Evolutionary conservation across 92 coral and sea anemone species (phyloP).

Genomic region (Porites cylindrica): DNA sequence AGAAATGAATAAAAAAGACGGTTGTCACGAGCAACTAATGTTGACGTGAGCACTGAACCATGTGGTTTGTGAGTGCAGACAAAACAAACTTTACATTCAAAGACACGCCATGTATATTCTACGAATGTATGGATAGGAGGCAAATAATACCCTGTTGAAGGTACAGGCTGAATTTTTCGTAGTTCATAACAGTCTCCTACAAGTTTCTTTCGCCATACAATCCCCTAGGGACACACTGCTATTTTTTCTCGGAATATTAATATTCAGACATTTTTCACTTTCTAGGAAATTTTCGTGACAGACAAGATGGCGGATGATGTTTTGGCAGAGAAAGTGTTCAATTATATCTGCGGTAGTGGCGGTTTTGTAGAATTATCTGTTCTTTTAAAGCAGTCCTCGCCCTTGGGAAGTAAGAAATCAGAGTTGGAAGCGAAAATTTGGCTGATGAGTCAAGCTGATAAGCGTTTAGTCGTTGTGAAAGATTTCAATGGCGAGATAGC

Average conservation of each 20-base stretch:
- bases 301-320: slow-evolving; percentile 12
- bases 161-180: too few species aligned
- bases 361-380: slow-evolving; percentile 21
- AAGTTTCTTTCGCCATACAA: too few species aligned
- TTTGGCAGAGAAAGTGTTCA: slow-evolving; percentile 41
- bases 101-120: too few species aligned
- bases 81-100: not conserved
- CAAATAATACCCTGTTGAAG: too few species aligned
- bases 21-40: not conserved
- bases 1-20: too few species aligned
- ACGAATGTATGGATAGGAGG: too few species aligned
- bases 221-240: too few species aligned
- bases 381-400: slow-evolving; percentile 46
- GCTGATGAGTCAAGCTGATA: slow-evolving; percentile 2
- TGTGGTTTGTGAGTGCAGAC: not conserved
- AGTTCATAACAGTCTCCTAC: too few species aligned
- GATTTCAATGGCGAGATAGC: slow-evolving; percentile 24
- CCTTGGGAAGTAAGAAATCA: slow-evolving; percentile 16
- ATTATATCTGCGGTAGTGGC: slow-evolving; percentile 41
- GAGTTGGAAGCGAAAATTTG: slow-evolving; percentile 13
- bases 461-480: slow-evolving; percentile 19
- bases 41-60: not conserved
- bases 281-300: not conserved
- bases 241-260: too few species aligned
- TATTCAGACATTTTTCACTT: not conserved